Evolutionary conservation across 2,113 vertebrate species (phyloP), one percentile per base, ranked within the genome.

Genomic region (Microcebus murinus): DNA sequence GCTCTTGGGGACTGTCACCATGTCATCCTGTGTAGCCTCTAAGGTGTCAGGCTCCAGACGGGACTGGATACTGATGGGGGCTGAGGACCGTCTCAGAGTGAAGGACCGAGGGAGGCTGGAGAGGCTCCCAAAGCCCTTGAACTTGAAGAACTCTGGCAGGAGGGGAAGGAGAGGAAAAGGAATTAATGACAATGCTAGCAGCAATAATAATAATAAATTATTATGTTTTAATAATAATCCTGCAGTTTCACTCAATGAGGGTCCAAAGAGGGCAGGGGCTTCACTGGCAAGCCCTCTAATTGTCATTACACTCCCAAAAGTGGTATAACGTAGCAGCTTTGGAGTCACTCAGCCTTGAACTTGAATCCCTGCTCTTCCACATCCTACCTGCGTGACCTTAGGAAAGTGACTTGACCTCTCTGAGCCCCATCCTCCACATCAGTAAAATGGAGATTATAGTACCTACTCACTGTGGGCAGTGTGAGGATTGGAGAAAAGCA

Each of bases 41-140:
- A 97, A 97, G 1, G 96, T 34, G 10, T 97, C 89, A 29, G 96
- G 74, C 68, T 98, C 39, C 92, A 97, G 89, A 87, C 77, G 79
- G 10, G 63, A 70, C 15, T 80, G 25, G 12, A 87, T 13, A 84
- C 97, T 98, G 80, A 96, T 34, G 1, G 90, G 18, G 14, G 96
- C 95, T 0, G 97, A 97, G 23, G 79, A 1, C 0, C 98, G 97
- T 95, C 99, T 90, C 97, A 99, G 59, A 74, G 96, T 97, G 98
- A 99, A 98, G 98, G 99, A 52, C 94, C 99, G 91, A 96, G 99
- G 79, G 95, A 99, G 98, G 98, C 96, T 99, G 97, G 98, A 98
- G 91, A 99, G 98, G 94, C 99, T 99, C 31, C 99, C 99, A 0
- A 99, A 98, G 97, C 99, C 99, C 97, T 99, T 99, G 92, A 99